These are phyloP conservation scores for Drosophila testacea DNA, from an alignment of 2,888 invertebrate genomes.

Conservation along the genomic window DNA sequence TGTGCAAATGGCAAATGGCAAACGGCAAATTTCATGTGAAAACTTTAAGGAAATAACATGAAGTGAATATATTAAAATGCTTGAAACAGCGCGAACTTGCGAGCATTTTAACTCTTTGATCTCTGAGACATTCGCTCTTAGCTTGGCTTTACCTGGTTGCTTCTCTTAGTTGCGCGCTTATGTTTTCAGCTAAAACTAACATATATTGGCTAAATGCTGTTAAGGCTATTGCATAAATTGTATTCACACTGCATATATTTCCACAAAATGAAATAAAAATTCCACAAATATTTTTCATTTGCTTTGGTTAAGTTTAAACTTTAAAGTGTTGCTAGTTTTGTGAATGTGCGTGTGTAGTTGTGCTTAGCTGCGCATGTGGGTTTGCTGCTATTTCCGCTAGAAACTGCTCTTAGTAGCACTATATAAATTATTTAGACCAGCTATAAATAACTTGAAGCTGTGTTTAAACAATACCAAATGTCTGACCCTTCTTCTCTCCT, in stretches of 20 bases:
- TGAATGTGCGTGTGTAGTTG: conserved; percentile 23
- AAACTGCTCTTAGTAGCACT: conserved; percentile 13
- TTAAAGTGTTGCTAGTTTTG: not conserved
- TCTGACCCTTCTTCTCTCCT: not conserved
- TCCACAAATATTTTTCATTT: conserved; percentile 8
- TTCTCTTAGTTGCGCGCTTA: conserved; percentile 39
- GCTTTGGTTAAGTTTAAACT: not conserved
- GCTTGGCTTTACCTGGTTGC: conserved; percentile 22
- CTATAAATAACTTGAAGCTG: conserved; percentile 31
- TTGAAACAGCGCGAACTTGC: conserved; percentile 37
- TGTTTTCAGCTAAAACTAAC: conserved; percentile 23
- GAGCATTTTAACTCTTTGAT: conserved; percentile 11
- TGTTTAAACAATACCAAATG: conserved; percentile 9
- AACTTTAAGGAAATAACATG: conserved; percentile 15
- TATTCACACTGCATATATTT: conserved; percentile 39
- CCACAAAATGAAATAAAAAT: conserved; percentile 9
- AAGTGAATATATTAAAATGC: conserved; percentile 14
- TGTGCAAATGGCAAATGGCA: conserved; percentile 5
- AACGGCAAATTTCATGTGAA: conserved; percentile 48
- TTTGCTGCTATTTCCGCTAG: conserved; percentile 38
- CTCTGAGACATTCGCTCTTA: conserved; percentile 39
- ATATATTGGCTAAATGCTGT: conserved; percentile 37
- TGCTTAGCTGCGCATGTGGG: conserved; percentile 28
- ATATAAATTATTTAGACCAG: conserved; percentile 20
- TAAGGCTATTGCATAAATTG: conserved; percentile 37